These are phyloP conservation scores for Cyclura pinguis DNA, from an alignment of 2,797 vertebrate genomes.

Conservation along the genomic window DNA sequence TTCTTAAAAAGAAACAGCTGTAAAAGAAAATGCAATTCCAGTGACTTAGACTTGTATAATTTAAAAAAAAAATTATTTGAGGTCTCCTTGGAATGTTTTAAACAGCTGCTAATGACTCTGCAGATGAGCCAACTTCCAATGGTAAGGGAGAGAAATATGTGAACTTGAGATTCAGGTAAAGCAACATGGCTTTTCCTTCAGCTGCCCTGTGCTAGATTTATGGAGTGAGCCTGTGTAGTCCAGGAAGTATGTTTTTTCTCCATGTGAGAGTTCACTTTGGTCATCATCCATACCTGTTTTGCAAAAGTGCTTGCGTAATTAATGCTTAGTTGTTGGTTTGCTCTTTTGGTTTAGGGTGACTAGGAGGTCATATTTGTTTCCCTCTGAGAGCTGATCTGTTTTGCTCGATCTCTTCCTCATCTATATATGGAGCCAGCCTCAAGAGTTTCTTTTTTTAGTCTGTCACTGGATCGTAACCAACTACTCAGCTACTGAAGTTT, in stretches of 20 bases:
- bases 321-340: constrained; percentile 46
- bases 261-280: constrained; percentile 47
- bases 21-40: constrained; percentile 61
- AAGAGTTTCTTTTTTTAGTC: constrained; percentile 50
- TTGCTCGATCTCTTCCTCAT: constrained; percentile 29
- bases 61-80: constrained; percentile 23
- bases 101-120: constrained; percentile 69
- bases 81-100: constrained; percentile 58
- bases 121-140: constrained; percentile 61
- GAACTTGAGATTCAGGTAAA: background rate
- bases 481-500: constrained; percentile 41
- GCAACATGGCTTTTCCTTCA: constrained; percentile 48
- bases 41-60: constrained; percentile 18
- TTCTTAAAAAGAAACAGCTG: constrained; percentile 17
- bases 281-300: constrained; percentile 13
- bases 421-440: constrained; percentile 42
- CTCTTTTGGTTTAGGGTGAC: constrained; percentile 49
- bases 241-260: constrained; percentile 35
- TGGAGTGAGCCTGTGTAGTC: constrained; percentile 56
- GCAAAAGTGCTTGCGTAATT: constrained; percentile 33
- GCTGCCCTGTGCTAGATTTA: constrained; percentile 55
- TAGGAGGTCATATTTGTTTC: constrained; percentile 60
- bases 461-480: constrained; percentile 43
- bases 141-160: constrained; percentile 28
- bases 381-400: constrained; percentile 48